Conservation (phyloP, 2,888 invertebrate genomes). For the Chymomyza caudatula region DNA sequence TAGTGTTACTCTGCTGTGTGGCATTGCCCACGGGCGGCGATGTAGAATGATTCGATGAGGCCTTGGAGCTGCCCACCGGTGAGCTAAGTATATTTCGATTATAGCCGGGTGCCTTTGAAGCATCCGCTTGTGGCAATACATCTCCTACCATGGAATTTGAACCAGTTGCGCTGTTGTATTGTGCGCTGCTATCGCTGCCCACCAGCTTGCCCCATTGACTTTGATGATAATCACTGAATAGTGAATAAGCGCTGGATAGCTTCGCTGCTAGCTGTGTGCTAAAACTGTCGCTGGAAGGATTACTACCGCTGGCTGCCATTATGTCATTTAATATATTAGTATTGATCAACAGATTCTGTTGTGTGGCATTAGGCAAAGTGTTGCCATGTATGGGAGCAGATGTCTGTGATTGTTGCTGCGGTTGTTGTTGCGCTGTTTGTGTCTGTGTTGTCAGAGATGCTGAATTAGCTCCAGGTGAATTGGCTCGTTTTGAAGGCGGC, state of each 20-base stretch:
- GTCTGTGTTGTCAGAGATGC: background rate
- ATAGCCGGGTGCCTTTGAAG: slow-evolving; percentile 94
- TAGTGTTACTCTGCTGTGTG: slow-evolving; percentile 36
- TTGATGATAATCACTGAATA: slow-evolving; percentile 87
- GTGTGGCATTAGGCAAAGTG: slow-evolving; percentile 37
- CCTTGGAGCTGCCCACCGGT: slow-evolving; percentile 85
- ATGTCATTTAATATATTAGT: slow-evolving; percentile 55
- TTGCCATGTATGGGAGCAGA: slow-evolving; percentile 44
- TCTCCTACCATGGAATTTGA: slow-evolving; percentile 65
- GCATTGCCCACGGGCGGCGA: slow-evolving; percentile 79
- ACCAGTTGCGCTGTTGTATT: slow-evolving; percentile 22
- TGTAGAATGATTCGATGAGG: slow-evolving; percentile 80
- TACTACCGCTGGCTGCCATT: slow-evolving; percentile 34
- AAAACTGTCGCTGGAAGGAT: slow-evolving; percentile 54
- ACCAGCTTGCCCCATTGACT: slow-evolving; percentile 79
- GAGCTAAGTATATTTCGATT: slow-evolving; percentile 86
- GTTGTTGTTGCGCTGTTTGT: slow-evolving; percentile 10
- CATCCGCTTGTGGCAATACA: slow-evolving; percentile 83
- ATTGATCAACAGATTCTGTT: slow-evolving; percentile 66
- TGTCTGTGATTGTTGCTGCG: slow-evolving; percentile 11
- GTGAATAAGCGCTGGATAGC: slow-evolving; percentile 85
- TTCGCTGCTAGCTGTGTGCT: slow-evolving; percentile 73
- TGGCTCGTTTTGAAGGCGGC: slow-evolving; percentile 62
- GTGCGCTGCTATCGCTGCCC: slow-evolving; percentile 39
- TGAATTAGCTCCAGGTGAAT: slow-evolving; percentile 41